Conservation (phyloP, 2,888 invertebrate species). For the Blastobasis lacticolella region DNA sequence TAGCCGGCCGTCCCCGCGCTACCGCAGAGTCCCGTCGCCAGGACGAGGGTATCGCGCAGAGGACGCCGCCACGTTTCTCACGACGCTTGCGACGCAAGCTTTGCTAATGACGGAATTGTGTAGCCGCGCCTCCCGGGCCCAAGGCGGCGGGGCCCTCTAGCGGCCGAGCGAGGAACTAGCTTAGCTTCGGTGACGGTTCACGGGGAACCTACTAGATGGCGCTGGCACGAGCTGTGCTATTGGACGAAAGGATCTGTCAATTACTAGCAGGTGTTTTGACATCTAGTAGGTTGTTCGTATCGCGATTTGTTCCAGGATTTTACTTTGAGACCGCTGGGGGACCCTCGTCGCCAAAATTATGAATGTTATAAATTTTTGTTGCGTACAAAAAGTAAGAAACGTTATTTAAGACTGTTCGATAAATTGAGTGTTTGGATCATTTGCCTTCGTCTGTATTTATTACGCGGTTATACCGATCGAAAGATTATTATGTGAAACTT, state of each 20-base stretch:
- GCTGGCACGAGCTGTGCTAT: not conserved
- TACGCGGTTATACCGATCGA: slow-evolving; percentile 29
- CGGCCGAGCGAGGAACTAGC: too few species aligned
- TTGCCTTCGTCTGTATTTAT: slow-evolving; percentile 56
- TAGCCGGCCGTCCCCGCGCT: slow-evolving; percentile 8
- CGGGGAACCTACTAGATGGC: too few species aligned
- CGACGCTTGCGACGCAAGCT: slow-evolving; percentile 70
- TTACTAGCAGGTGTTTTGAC: too few species aligned
- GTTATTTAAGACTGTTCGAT: slow-evolving; percentile 69
- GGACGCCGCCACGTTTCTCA: slow-evolving; percentile 48
- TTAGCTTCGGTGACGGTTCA: too few species aligned
- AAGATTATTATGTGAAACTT: slow-evolving; percentile 26
- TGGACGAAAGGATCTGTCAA: too few species aligned
- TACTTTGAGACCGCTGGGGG: too few species aligned
- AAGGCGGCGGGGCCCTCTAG: too few species aligned
- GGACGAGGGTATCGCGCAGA: too few species aligned
- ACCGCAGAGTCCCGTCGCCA: not conserved
- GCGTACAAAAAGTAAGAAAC: slow-evolving; percentile 49
- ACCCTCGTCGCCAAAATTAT: too few species aligned
- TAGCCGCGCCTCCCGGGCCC: slow-evolving; percentile 26
- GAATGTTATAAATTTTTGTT: slow-evolving; percentile 34
- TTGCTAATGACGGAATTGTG: slow-evolving; percentile 63
- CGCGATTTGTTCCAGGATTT: too few species aligned
- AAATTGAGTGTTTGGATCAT: slow-evolving; percentile 57
- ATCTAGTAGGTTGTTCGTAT: too few species aligned